These are phyloP conservation scores for Gambelia wislizenii DNA, from an alignment of 2,797 vertebrate species.

Conservation along the genomic window DNA sequence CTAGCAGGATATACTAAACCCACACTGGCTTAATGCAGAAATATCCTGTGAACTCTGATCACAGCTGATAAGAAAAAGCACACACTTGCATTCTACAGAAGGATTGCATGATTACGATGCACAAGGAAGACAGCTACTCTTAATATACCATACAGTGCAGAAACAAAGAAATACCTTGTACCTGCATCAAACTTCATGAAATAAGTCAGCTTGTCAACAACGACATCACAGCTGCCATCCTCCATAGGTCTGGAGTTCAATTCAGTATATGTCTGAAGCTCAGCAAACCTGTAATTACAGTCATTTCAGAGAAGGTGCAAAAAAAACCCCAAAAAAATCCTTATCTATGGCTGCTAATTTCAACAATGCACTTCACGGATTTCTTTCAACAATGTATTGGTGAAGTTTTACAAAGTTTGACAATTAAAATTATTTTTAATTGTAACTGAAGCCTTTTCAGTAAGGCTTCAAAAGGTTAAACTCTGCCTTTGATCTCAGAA, in stretches of 20 bases:
- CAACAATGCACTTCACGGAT: conserved; percentile 7
- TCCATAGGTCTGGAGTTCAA: conserved; percentile 86
- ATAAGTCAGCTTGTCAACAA: conserved; percentile 90
- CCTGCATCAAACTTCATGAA: conserved; percentile 99
- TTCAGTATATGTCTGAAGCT: conserved; percentile 89
- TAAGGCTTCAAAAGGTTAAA: conserved; percentile 73
- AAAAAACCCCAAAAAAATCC: background rate
- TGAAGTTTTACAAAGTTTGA: conserved; percentile 56
- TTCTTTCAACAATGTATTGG: conserved; percentile 43
- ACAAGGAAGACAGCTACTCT: background rate
- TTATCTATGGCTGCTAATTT: background rate
- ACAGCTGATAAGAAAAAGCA: background rate
- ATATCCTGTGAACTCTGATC: background rate
- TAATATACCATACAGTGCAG: background rate
- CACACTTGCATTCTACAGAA: background rate
- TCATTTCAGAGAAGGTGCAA: conserved; percentile 42
- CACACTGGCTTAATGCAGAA: background rate
- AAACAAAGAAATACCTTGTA: conserved; percentile 65
- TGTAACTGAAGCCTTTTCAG: conserved; percentile 58
- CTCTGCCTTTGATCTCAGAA: conserved; percentile 67
- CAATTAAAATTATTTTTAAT: conserved; percentile 64
- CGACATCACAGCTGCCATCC: conserved; percentile 87
- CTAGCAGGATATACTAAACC: background rate
- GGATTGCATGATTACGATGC: background rate
- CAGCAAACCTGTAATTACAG: conserved; percentile 88